Percentiles rank a stretch among this genome's conserved stretches.
These are phyloP conservation scores for Tillus elongatus DNA, from an alignment of 2,888 invertebrate genomes.

Conservation along the genomic window DNA sequence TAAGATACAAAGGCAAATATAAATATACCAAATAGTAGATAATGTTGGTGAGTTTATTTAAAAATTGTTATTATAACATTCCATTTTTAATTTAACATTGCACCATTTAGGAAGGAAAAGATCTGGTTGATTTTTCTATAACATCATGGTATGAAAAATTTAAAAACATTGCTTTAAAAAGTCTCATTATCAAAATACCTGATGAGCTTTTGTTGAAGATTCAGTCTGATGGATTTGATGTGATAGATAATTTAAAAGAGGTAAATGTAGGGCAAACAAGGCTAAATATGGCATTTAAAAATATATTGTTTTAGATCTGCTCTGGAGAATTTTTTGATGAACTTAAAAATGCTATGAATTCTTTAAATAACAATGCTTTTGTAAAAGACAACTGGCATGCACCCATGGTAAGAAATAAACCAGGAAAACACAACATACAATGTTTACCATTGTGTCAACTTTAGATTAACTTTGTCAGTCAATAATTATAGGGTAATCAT, in stretches of 20 bases:
- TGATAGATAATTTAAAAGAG: too few species aligned
- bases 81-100: too few species aligned
- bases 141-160: slow-evolving; percentile 33
- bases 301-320: slow-evolving; percentile 18
- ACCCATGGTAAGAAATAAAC: slow-evolving; percentile 26
- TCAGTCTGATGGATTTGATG: slow-evolving; percentile 22
- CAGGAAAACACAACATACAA: not conserved
- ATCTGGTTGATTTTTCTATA: slow-evolving; percentile 35
- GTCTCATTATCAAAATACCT: slow-evolving; percentile 31
- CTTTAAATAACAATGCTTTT: slow-evolving; percentile 30
- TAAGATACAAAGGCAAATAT: too few species aligned
- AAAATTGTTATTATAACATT: too few species aligned
- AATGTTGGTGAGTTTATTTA: too few species aligned
- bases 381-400: slow-evolving; percentile 40
- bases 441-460: too few species aligned
- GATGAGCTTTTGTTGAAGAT: slow-evolving; percentile 27
- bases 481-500: too few species aligned
- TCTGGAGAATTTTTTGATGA: slow-evolving; percentile 21
- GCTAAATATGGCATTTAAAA: too few species aligned
- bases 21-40: too few species aligned
- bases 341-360: slow-evolving; percentile 31
- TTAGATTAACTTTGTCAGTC: too few species aligned
- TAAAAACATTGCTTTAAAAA: slow-evolving; percentile 28
- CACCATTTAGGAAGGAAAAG: slow-evolving; percentile 34
- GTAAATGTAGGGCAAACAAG: too few species aligned